These are phyloP conservation scores for Daphoenositta chrysoptera DNA, from an alignment of 2,113 vertebrate genomes.

Conservation along the genomic window DNA sequence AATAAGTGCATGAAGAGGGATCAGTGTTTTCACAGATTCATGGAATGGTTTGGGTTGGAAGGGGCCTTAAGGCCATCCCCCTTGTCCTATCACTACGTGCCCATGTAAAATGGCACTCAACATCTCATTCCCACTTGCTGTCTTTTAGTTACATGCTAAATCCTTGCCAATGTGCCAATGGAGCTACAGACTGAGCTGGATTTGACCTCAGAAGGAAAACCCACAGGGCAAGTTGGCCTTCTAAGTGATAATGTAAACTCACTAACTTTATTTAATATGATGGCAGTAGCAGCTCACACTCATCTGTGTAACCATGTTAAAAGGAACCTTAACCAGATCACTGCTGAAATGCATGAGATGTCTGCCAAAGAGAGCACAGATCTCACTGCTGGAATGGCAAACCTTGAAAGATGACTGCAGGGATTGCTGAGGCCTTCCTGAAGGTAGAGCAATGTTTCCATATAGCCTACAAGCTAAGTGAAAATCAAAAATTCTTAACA, in stretches of 20 bases:
- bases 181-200: background rate
- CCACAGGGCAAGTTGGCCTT: background rate
- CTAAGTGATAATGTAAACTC: background rate
- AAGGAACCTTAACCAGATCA: background rate
- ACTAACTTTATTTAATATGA: background rate
- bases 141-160: background rate
- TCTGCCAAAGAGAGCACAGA: background rate
- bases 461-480: background rate
- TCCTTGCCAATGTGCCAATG: background rate
- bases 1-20: background rate
- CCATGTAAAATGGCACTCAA: background rate
- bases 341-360: background rate
- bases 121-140: background rate
- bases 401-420: background rate
- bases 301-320: background rate
- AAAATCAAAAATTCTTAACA: background rate
- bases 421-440: background rate
- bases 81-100: background rate
- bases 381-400: background rate
- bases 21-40: background rate
- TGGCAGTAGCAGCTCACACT: background rate
- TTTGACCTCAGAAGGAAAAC: background rate
- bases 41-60: background rate
- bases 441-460: background rate
- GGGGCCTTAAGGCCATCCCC: background rate